These are phyloP conservation scores for Drosophila equinoxialis DNA, from an alignment of 1,140 invertebrate species.

Conservation along the genomic window DNA sequence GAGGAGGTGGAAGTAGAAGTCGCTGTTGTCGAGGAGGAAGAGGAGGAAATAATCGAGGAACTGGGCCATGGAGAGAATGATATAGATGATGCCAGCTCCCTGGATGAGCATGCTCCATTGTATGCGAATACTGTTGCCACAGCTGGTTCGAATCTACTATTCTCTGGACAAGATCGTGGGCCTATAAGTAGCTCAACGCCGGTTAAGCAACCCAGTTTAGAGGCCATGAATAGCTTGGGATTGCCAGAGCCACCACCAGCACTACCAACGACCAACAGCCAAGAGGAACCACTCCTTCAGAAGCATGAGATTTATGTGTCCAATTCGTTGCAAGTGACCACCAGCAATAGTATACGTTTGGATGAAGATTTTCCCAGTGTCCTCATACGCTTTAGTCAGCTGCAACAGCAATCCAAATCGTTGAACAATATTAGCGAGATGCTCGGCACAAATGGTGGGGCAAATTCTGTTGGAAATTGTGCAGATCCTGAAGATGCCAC, in stretches of 20 bases:
- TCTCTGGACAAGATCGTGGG: constrained; percentile 20
- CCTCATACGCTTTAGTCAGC: constrained; percentile 61
- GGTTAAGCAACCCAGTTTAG: constrained; percentile 62
- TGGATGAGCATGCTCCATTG: constrained; percentile 65
- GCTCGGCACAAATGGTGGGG: constrained; percentile 16
- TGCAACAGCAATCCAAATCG: constrained; percentile 77
- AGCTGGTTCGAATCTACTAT: constrained; percentile 36
- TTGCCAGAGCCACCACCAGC: constrained; percentile 47
- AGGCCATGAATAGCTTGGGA: constrained; percentile 81
- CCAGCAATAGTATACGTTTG: constrained; percentile 62
- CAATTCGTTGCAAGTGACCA: constrained; percentile 73
- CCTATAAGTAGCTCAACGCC: constrained; percentile 55
- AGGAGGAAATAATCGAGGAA: constrained; percentile 17
- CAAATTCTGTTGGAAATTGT: not conserved
- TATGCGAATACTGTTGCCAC: constrained; percentile 71
- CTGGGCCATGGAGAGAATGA: constrained; percentile 19
- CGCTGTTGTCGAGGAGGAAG: not conserved
- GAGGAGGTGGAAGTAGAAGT: not conserved
- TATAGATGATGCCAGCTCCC: constrained; percentile 60
- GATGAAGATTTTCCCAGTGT: constrained; percentile 68
- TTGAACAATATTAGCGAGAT: constrained; percentile 77
- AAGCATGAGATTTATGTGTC: constrained; percentile 78
- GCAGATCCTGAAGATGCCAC: not conserved
- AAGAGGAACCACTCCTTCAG: constrained; percentile 61
- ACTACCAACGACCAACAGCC: not conserved